Evolutionary conservation across 2,797 vertebrate species (phyloP), one percentile per base, ranked within the genome.

Genomic region (Malurus leucopterus): DNA sequence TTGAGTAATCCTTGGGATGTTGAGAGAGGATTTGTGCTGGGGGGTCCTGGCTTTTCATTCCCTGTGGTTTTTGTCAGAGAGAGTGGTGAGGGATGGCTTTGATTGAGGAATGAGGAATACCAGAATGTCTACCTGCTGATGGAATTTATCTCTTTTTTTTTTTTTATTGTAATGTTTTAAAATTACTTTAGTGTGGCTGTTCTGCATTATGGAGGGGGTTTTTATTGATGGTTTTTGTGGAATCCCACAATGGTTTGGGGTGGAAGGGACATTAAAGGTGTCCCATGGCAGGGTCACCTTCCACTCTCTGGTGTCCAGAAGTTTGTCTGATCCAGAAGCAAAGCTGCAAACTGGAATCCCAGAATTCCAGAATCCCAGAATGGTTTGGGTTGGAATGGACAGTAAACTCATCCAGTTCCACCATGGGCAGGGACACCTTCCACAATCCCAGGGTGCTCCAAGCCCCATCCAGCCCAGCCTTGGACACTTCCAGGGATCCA

Each of bases 381-480:
- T 8, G 36, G 5, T 61, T 73, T 61, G 47, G 13, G 22, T 49
- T 41, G 26, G 40, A 73, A 59, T 15, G n/a, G 26, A 36, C 11
- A 3, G 47, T 13, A 8, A 67, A 80, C 0, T 5, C 41, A 36
- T 36, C 19, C 11, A 7, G 0, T 57, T 2, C 18, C 36, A 70
- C 4, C 38, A 12, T 38, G 13, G 3, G 15, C 23, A 63, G 50
- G 36, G 27, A 70, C 36, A 64, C 4, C 2, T 74, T 4, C 22
- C 62, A 24, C 11, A 2, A 0, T 19, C 27, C 43, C 69, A 55
- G 54, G 2, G 0, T 43, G 23, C 1, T 43, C 62, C 61, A 41
- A 46, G 21, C 29, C 38, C 20, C 2, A n/a, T 53, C 84, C 40
- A 68, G 0, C 27, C 49, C 67, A 54, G 22, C 54, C 62, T 43